Evolutionary conservation across 2,888 invertebrate species (phyloP).

Genomic region (Brachypalpus laphriformis): DNA sequence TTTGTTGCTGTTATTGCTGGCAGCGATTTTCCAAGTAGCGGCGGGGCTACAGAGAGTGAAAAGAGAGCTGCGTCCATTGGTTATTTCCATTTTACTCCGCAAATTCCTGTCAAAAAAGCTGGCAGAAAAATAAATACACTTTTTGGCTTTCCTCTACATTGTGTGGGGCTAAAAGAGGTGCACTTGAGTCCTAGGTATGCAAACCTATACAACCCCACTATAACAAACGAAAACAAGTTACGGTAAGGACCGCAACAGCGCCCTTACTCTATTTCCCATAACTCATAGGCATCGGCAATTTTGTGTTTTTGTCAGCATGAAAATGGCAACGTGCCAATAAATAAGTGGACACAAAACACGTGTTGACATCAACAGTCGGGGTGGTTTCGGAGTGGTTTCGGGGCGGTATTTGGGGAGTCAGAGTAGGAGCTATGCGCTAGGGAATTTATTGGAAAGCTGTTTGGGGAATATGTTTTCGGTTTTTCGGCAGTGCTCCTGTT

Average conservation of each 20-base stretch:
- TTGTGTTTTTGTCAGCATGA: constrained; percentile 71
- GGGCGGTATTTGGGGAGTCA: not conserved
- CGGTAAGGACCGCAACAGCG: constrained; percentile 32
- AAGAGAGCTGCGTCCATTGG: constrained; percentile 29
- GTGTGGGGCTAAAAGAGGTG: not conserved
- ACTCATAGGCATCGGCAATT: constrained; percentile 63
- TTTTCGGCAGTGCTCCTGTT: constrained; percentile 7
- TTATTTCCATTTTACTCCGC: constrained; percentile 51
- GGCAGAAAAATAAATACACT: not conserved
- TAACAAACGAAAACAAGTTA: constrained; percentile 14
- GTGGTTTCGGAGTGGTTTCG: not conserved
- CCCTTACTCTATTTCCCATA: constrained; percentile 44
- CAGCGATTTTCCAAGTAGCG: constrained; percentile 28
- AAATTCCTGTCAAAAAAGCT: constrained; percentile 35
- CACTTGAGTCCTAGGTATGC: constrained; percentile 51
- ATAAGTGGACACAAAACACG: constrained; percentile 71
- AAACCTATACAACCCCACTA: constrained; percentile 7
- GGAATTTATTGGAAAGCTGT: constrained; percentile 48
- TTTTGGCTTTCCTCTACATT: not conserved
- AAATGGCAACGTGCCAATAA: constrained; percentile 67
- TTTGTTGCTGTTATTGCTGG: constrained; percentile 32
- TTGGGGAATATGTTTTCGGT: constrained; percentile 24
- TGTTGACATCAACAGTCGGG: constrained; percentile 65
- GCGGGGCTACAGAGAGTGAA: not conserved
- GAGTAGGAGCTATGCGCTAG: constrained; percentile 1